These are phyloP conservation scores for Tryphoninae sp. DNA, from an alignment of 2,888 invertebrate genomes.

Conservation along the genomic window DNA sequence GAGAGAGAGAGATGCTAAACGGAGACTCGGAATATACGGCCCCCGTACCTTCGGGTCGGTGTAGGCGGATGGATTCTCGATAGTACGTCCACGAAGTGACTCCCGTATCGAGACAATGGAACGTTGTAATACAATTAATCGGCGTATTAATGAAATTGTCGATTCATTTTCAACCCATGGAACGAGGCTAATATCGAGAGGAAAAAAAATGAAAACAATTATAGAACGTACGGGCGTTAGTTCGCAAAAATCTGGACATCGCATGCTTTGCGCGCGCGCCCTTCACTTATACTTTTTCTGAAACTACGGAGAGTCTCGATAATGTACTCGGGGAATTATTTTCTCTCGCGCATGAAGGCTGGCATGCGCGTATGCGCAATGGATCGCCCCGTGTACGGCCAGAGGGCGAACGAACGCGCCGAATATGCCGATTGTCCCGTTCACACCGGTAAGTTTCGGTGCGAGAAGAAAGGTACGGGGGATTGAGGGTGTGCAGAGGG, in stretches of 20 bases:
- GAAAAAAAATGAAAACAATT: neutral
- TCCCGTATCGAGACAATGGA: neutral
- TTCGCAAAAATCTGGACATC: neutral
- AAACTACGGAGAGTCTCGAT: neutral
- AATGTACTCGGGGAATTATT: neutral
- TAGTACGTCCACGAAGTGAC: too few species aligned
- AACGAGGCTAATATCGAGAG: neutral
- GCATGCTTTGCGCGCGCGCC: neutral
- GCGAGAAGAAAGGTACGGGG: slow-evolving; percentile 65
- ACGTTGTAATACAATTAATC: neutral
- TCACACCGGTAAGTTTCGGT: slow-evolving; percentile 75
- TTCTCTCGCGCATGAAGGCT: neutral
- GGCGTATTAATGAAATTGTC: slow-evolving; percentile 4
- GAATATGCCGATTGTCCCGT: slow-evolving; percentile 71
- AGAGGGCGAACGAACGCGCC: neutral
- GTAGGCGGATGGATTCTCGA: neutral
- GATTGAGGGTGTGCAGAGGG: neutral
- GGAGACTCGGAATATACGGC: slow-evolving; percentile 15
- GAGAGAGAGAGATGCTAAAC: slow-evolving; percentile 49
- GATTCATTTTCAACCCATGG: neutral
- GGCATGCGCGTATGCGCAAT: neutral
- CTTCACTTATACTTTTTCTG: neutral
- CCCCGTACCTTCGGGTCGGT: neutral
- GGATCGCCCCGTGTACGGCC: neutral
- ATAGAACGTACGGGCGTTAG: too few species aligned